phyloP scores from a whole-genome alignment of 1,140 invertebrate genomes.

The Dinothrombium tinctorium region DNA sequence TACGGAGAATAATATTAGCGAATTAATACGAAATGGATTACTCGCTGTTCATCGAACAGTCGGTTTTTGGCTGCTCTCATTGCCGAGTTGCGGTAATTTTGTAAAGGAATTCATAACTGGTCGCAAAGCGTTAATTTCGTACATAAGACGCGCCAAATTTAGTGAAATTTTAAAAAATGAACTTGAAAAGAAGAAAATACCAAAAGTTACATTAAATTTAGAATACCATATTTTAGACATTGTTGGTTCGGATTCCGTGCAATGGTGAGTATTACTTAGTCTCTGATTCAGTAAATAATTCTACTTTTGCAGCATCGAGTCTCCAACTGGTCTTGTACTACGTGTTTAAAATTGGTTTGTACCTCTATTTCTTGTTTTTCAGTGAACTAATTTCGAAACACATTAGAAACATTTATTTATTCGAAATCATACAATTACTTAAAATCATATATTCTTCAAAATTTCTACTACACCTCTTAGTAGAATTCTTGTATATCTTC shows the following conservation, averaged over 20 bases:
- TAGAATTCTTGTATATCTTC: no score
- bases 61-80: not conserved
- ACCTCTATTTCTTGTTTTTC: no score
- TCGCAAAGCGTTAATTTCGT: not conserved
- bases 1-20: not conserved
- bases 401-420: no score
- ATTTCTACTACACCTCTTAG: no score
- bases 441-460: no score
- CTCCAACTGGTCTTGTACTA: not conserved
- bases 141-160: not conserved
- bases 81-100: constrained; percentile 2
- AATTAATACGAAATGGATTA: constrained; percentile 1
- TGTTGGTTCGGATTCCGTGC: constrained; percentile 1
- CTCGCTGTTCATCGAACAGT: constrained; percentile 3
- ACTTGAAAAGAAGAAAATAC: not conserved
- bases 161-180: constrained; percentile 2
- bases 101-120: constrained; percentile 1
- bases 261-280: constrained; percentile 2
- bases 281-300: not conserved
- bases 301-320: not conserved
- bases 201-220: not conserved
- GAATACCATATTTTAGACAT: constrained; percentile 6
- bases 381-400: no score
- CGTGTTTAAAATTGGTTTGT: no score
- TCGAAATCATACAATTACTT: no score